Evolutionary conservation across 2,888 invertebrate species (phyloP).

Genomic region (Aelia acuminata): DNA sequence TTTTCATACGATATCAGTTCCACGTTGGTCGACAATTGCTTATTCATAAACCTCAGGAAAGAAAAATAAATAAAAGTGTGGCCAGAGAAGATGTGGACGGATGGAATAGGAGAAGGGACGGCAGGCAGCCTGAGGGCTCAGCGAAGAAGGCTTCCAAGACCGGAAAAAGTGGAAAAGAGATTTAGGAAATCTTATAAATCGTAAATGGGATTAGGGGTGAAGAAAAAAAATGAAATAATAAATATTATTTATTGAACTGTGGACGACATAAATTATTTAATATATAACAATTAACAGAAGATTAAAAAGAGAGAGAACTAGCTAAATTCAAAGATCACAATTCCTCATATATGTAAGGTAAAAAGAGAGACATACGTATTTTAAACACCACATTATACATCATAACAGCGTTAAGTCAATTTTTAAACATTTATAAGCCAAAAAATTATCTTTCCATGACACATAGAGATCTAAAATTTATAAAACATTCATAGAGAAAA

Average conservation of each 20-base stretch:
- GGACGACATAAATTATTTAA: slow-evolving; percentile 8
- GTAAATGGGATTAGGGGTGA: too few relatives aligned
- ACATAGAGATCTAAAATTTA: background rate
- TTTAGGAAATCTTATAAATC: too few relatives aligned
- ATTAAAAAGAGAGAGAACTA: background rate
- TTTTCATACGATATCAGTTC: slow-evolving; percentile 77
- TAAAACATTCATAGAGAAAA: background rate
- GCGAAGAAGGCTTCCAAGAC: too few relatives aligned
- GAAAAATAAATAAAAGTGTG: too few relatives aligned
- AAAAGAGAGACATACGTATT: background rate
- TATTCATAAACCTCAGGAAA: too few relatives aligned
- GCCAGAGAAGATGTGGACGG: too few relatives aligned
- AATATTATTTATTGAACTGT: slow-evolving; percentile 21
- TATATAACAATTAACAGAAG: background rate
- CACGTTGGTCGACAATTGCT: slow-evolving; percentile 73
- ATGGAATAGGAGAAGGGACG: too few relatives aligned
- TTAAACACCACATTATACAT: slow-evolving; percentile 5
- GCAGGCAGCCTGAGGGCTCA: too few relatives aligned
- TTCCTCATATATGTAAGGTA: background rate
- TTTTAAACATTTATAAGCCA: background rate
- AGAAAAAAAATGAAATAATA: slow-evolving; percentile 1
- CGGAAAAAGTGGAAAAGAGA: too few relatives aligned
- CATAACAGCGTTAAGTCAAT: background rate
- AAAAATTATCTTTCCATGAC: background rate
- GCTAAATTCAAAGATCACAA: background rate